Percentiles rank a stretch among this genome's conserved stretches.
These are phyloP conservation scores for Drosophila hydei DNA, from an alignment of 1,140 invertebrate genomes.

Conservation along the genomic window DNA sequence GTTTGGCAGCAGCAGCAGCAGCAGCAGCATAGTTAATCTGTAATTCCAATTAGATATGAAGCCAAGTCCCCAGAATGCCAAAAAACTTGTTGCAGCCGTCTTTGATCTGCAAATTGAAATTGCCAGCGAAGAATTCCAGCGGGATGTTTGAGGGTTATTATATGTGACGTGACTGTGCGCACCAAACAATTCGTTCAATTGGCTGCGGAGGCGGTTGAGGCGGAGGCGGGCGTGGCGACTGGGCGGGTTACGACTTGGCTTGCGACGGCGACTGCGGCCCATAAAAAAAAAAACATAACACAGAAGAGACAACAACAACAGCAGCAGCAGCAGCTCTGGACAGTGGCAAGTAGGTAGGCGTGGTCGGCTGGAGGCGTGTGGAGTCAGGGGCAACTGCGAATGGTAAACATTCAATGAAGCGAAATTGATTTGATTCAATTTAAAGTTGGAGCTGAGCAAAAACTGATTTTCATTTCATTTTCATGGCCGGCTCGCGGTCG, in stretches of 20 bases:
- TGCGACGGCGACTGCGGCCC: slow-evolving; percentile 1
- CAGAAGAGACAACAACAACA: slow-evolving; percentile 22
- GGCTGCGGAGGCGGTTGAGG: not conserved
- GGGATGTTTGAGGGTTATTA: not conserved
- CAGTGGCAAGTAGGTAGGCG: not conserved
- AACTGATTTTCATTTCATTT: slow-evolving; percentile 49
- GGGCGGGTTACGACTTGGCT: slow-evolving; percentile 3
- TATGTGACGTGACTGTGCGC: slow-evolving; percentile 12
- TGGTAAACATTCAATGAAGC: slow-evolving; percentile 76
- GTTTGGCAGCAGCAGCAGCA: too few relatives aligned
- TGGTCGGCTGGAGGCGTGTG: too few relatives aligned
- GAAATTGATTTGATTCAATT: slow-evolving; percentile 78
- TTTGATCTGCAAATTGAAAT: slow-evolving; percentile 4
- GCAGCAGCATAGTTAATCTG: too few relatives aligned
- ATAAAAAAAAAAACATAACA: slow-evolving; percentile 6
- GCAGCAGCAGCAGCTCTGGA: not conserved
- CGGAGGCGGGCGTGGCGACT: not conserved
- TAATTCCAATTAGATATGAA: too few relatives aligned
- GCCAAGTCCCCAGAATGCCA: not conserved
- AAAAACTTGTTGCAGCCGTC: not conserved
- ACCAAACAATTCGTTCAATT: slow-evolving; percentile 27
- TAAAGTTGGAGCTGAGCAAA: slow-evolving; percentile 57
- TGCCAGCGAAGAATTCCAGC: slow-evolving; percentile 9
- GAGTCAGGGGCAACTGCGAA: slow-evolving; percentile 16
- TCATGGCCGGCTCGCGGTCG: slow-evolving; percentile 40